Base-by-base conservation (phyloP, 1,140 invertebrate species). In the Atta cephalotes region DNA sequence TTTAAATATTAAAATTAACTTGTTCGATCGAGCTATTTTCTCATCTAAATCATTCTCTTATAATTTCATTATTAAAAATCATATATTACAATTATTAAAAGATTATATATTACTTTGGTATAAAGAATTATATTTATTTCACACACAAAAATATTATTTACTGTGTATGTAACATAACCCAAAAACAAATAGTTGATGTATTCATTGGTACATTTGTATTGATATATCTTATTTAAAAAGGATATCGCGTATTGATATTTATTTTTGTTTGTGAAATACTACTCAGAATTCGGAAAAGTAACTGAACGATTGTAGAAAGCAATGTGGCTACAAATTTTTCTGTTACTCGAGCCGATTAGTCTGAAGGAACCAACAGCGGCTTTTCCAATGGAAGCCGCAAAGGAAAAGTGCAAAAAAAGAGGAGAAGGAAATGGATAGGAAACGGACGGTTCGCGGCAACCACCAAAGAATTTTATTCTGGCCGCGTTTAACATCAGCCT, bases 401-500 rank as follows among this genome's bases (percentile, higher is more conserved):
- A 18, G 3, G 18, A 31, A 86, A 74, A 39, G 58, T 25, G 79
- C 56, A 21, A 7, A 9, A 21, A 62, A 77, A 74, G 3, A n/a
- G 12, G 58, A 49, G 60, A 39, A 58, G 70, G 84, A 74, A 79
- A 65, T 71, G 74, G 71, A 80, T 65, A 68, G 87, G 63, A 85
- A 90, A 90, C 80, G 80, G 78, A 85, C 85, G 76, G 49, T 79
- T 72, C 72, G 51, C 60, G 2, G 12, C n/a, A 60, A 49, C 35
- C 18, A 51, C 16, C 28, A 28, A 51, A 28, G 79, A 89, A 91
- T 91, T 91, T 90, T 91, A 91, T 91, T 89, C 90, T 28, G 31
- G 10, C 62, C 89, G 86, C 89, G 89, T 91, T 87, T 88, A 89
- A 91, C 89, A 91, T 91, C 89, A 87, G 79, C 81, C 77, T 70